Percentiles rank a stretch among this genome's conserved stretches.
Conservation (phyloP, 1,140 invertebrate genomes). For the Apis mellifera region DNA sequence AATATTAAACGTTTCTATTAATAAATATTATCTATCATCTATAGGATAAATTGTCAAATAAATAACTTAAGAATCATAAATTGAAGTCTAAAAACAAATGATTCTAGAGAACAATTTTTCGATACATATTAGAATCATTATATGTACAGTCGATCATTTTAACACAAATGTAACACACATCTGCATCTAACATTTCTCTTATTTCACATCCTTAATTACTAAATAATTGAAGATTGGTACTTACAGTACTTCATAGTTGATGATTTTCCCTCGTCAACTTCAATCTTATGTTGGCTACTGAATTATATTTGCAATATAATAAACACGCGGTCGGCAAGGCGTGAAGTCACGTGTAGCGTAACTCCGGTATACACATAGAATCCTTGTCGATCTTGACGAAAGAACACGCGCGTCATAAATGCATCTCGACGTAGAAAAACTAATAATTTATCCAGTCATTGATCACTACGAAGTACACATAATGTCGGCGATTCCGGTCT, state of each 20-base stretch:
- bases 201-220: background rate
- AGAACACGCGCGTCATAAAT: conserved; percentile 19
- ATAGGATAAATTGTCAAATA: background rate
- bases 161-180: background rate
- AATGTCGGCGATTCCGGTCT: background rate
- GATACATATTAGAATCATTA: background rate
- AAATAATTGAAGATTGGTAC: conserved; percentile 2
- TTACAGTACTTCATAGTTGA: conserved; percentile 24
- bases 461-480: background rate
- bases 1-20: too few species aligned
- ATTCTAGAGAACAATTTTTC: too few species aligned
- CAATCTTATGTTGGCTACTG: background rate
- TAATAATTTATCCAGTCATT: conserved; percentile 14
- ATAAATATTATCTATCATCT: background rate
- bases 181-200: background rate
- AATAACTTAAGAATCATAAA: background rate
- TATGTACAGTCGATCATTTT: background rate
- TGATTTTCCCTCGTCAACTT: background rate
- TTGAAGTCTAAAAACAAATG: background rate
- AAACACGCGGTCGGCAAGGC: conserved; percentile 3
- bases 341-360: conserved; percentile 40
- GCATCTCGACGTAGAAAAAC: background rate
- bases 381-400: background rate
- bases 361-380: conserved; percentile 16
- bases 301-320: background rate